Percentiles rank a stretch among this genome's conserved stretches.
These are phyloP conservation scores for Hipposideros larvatus DNA, from an alignment of 2,797 vertebrate genomes.

Conservation along the genomic window DNA sequence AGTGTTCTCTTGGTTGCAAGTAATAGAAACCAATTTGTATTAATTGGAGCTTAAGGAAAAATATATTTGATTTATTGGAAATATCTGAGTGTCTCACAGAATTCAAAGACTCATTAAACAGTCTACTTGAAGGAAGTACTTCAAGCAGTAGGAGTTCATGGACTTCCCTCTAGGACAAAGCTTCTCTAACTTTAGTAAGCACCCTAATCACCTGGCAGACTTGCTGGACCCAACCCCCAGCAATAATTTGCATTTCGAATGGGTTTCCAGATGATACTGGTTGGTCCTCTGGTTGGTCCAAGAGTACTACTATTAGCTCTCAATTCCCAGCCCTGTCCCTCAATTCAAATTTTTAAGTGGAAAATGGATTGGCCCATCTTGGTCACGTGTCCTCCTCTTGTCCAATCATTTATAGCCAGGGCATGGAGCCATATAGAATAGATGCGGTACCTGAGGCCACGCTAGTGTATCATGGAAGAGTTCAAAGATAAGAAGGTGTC, in stretches of 20 bases:
- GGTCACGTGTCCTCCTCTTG: neutral
- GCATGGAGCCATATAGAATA: neutral
- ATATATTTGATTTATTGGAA: constrained; percentile 59
- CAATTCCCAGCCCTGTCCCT: neutral
- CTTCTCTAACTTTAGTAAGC: neutral
- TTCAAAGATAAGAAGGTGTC: neutral
- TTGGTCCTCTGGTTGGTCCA: neutral
- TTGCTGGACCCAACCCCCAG: neutral
- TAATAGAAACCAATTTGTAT: constrained; percentile 47
- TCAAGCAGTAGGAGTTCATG: neutral
- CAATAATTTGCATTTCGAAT: neutral
- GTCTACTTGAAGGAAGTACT: neutral
- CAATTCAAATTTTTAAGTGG: neutral
- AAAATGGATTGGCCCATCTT: neutral
- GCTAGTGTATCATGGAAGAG: neutral
- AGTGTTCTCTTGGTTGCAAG: constrained; percentile 48
- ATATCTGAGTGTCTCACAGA: constrained; percentile 36
- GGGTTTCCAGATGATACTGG: neutral
- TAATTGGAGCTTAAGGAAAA: constrained; percentile 6
- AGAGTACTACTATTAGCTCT: neutral
- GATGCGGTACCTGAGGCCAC: neutral
- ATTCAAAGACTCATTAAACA: constrained; percentile 8
- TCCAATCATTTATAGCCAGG: neutral
- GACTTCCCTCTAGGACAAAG: neutral
- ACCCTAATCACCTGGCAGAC: neutral